A percentile compares a stretch with the other conserved stretches of the same genome.
These are phyloP conservation scores for Junonia oenone DNA, from an alignment of 2,888 invertebrate genomes.

Conservation along the genomic window DNA sequence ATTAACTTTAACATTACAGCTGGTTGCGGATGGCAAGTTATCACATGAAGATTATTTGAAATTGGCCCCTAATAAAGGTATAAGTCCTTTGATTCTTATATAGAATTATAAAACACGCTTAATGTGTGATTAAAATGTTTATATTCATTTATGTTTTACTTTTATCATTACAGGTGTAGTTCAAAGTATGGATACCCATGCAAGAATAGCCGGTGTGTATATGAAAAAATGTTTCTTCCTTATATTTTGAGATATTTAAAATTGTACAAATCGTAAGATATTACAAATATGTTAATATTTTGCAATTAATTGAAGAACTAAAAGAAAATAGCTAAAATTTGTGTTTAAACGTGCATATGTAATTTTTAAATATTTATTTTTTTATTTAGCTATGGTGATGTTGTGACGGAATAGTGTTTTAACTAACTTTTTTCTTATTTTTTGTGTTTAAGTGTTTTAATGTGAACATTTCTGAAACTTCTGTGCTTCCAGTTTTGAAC, in stretches of 20 bases:
- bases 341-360: too few relatives aligned
- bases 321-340: too few relatives aligned
- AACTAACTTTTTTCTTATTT: background rate
- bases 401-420: background rate
- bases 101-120: too few relatives aligned
- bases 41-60: conserved; percentile 69
- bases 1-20: conserved; percentile 54
- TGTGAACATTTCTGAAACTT: conserved; percentile 26
- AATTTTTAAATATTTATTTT: too few relatives aligned
- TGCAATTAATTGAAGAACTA: too few relatives aligned
- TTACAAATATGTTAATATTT: too few relatives aligned
- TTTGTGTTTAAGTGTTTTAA: conserved; percentile 6
- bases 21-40: conserved; percentile 69
- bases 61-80: conserved; percentile 69
- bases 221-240: conserved; percentile 4
- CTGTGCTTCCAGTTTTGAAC: conserved; percentile 63
- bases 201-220: conserved; percentile 56
- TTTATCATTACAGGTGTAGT: conserved; percentile 51
- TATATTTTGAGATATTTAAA: background rate
- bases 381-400: background rate
- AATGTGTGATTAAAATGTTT: too few relatives aligned
- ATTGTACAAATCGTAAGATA: too few relatives aligned
- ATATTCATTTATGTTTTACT: background rate
- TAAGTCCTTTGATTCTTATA: background rate
- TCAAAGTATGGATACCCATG: conserved; percentile 44